Evolutionary conservation across 1,140 invertebrate genomes (phyloP), one percentile per base, ranked within the genome.

Genomic region (Macrostomum lignano): DNA sequence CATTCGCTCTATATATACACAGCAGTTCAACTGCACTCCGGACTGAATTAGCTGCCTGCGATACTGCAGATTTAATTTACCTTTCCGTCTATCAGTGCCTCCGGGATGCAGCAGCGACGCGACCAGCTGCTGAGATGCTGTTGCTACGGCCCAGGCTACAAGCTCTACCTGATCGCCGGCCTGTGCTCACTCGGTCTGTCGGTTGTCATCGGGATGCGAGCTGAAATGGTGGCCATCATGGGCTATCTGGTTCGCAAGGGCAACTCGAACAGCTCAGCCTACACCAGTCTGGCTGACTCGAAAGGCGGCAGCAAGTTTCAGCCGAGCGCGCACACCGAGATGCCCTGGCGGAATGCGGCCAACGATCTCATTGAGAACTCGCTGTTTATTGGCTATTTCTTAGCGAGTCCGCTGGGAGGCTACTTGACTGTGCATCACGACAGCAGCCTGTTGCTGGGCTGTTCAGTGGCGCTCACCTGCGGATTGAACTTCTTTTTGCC

Each of bases 221-320:
- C 32, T 21, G 32, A 33, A 33, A 33, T 33, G 32, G 14, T 33
- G 11, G 32, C 22, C 9, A 33, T 33, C 17, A 20, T 33, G 14
- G 17, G 19, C 10, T 11, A 33, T 14, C 17, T 33, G 19, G 32
- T 33, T 24, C n/a, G n/a, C n/a, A n/a, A n/a, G n/a, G n/a, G n/a
- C n/a, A n/a, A n/a, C n/a, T n/a, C n/a, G n/a, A n/a, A n/a, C n/a
- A n/a, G n/a, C n/a, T n/a, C n/a, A n/a, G n/a, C n/a, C n/a, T n/a
- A n/a, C n/a, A n/a, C n/a, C n/a, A n/a, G n/a, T n/a, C n/a, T n/a
- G n/a, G n/a, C n/a, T n/a, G n/a, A n/a, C n/a, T n/a, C n/a, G n/a
- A n/a, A n/a, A n/a, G n/a, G n/a, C n/a, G n/a, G n/a, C 15, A 30
- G 15, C 28, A 30, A 30, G 11, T 17, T 33, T 21, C 26, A 33